Base-by-base conservation (phyloP, 2,113 vertebrate species). In the Planiliza haematocheilus region DNA sequence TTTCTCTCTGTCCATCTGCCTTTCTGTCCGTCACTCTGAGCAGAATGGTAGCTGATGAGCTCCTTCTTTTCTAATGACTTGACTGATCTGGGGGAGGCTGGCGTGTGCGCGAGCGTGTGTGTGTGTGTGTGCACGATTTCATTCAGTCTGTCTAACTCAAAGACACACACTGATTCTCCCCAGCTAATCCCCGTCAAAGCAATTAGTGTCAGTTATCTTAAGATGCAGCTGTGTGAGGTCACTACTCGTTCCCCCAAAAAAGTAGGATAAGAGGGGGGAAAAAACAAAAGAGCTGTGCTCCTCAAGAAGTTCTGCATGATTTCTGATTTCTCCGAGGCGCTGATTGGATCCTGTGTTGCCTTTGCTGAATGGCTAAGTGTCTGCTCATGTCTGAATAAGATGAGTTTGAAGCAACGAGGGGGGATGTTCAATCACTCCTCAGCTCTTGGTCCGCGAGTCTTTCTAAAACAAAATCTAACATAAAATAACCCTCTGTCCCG, bases 151-250 rank as follows among this genome's bases (percentile, higher is more conserved):
- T 85, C 74, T 58, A 68, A 81, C 57, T 67, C 73, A 68, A 76
- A 85, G 59, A 82, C 70, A 74, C 71, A 79, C 77, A 89, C 70
- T 66, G 72, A 86, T 90, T 90, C 83, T 82, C 68, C 87, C 81
- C 49, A 82, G 85, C 85, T 91, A 91, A 92, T 91, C 81, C 88
- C 84, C 87, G 90, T 92, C 88, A 82, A 91, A 84, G 89, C 83
- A 90, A 93, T 92, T 91, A 88, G 67, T 82, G 85, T 90, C 89
- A 93, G 89, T 92, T 92, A 93, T 88, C 78, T 91, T 82, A 82
- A 78, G 86, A 88, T 68, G 87, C 90, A 91, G 92, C 88, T 86
- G 88, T 16, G 52, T 79, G 84, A 89, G 75, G 79, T 81, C 53
- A 72, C 71, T 85, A 55, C 82, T 70, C 68, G 59, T 14, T 69